Evolutionary conservation across 2,888 invertebrate genomes (phyloP).

Genomic region (Drosophila vallismaia): DNA sequence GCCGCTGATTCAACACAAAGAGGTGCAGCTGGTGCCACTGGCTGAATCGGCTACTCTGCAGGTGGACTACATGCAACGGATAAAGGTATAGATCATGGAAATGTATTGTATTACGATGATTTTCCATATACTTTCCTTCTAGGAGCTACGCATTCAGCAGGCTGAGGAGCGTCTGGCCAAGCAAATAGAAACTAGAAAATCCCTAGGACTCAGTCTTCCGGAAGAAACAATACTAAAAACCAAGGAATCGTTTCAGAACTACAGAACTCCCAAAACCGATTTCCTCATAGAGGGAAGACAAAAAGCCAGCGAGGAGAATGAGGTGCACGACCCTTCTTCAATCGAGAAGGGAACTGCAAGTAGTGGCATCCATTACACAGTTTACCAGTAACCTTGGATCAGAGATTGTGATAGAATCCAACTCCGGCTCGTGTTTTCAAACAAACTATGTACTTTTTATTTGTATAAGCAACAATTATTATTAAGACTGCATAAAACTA

Average conservation of each 20-base stretch:
- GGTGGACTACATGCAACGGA: constrained; percentile 70
- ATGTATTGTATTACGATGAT: neutral
- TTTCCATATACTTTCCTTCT: neutral
- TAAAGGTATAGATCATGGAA: constrained; percentile 67
- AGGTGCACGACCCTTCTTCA: constrained; percentile 76
- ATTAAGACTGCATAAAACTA: constrained; percentile 34
- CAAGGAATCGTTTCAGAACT: constrained; percentile 72
- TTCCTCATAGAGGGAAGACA: constrained; percentile 74
- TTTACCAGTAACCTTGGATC: constrained; percentile 49
- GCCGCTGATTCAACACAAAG: constrained; percentile 79
- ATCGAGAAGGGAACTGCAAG: constrained; percentile 59
- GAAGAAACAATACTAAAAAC: constrained; percentile 59
- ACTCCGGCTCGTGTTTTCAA: constrained; percentile 5
- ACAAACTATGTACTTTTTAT: constrained; percentile 43
- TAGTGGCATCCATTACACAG: constrained; percentile 68
- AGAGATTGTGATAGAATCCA: constrained; percentile 1
- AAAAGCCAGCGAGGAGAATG: constrained; percentile 67
- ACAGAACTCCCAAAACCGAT: constrained; percentile 65
- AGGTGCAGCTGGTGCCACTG: constrained; percentile 74
- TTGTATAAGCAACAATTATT: constrained; percentile 32
- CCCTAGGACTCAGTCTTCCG: constrained; percentile 58
- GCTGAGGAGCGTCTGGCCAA: constrained; percentile 77
- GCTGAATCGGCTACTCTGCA: constrained; percentile 82
- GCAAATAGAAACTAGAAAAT: constrained; percentile 39
- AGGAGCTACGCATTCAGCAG: constrained; percentile 81